A percentile compares a stretch with the other conserved stretches of the same genome.
Conservation (phyloP, 2,888 invertebrate species). For the Rhingia rostrata region DNA sequence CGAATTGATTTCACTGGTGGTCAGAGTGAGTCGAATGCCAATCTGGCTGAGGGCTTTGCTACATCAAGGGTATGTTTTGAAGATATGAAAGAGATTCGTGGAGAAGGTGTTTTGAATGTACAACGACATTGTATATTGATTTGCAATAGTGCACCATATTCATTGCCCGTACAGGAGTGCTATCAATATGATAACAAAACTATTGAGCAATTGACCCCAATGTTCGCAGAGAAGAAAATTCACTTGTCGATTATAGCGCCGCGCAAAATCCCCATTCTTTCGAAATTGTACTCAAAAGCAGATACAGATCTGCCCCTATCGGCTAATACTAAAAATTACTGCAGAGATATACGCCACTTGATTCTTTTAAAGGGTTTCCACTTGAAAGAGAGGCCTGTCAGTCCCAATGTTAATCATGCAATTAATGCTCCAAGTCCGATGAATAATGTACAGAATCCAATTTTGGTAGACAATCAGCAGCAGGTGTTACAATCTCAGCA, state of each 20-base stretch:
- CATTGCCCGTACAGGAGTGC: conserved; percentile 91
- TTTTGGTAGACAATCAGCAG: conserved; percentile 69
- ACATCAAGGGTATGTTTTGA: conserved; percentile 95
- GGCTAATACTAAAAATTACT: conserved; percentile 95
- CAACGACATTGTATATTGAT: conserved; percentile 85
- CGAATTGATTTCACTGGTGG: conserved; percentile 94
- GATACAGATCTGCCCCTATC: conserved; percentile 92
- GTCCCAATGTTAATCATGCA: conserved; percentile 82
- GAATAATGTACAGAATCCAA: conserved; percentile 65
- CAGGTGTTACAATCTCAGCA: conserved; percentile 56
- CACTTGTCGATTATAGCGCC: conserved; percentile 95
- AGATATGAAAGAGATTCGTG: conserved; percentile 87
- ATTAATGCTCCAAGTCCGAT: conserved; percentile 72
- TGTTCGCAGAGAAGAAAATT: conserved; percentile 92
- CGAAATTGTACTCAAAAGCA: conserved; percentile 94
- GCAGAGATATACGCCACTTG: conserved; percentile 93
- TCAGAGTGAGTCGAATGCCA: conserved; percentile 93
- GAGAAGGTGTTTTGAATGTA: conserved; percentile 79
- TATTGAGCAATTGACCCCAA: conserved; percentile 91
- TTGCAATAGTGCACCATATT: conserved; percentile 96
- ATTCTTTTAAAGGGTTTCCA: conserved; percentile 90
- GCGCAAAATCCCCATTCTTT: conserved; percentile 92
- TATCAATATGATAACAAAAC: conserved; percentile 89
- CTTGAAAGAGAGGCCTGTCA: conserved; percentile 88
- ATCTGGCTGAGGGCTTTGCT: conserved; percentile 94